Base-by-base conservation (phyloP, 2,797 vertebrate genomes). In the Zenarchopterus dispar region DNA sequence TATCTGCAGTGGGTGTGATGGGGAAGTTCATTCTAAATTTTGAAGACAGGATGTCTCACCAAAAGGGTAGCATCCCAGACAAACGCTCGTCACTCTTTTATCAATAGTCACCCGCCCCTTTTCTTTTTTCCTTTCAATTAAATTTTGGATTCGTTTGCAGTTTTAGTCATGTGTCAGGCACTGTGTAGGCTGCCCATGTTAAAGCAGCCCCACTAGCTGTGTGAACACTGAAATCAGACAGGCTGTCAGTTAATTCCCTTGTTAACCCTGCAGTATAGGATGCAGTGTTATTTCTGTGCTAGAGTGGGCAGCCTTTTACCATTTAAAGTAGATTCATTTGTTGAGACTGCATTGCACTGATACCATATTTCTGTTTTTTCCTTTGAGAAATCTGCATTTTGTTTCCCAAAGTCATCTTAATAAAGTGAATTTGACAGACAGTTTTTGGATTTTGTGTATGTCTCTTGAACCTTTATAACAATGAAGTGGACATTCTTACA, bases 321-420 rank as follows among this genome's bases (percentile, higher is more conserved):
- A 54, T 79, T 80, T 60, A 21, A 77, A 77, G 78, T 77, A 53
- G 50, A 54, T 65, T 62, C 21, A 62, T 73, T 73, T 67, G 47
- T 73, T 67, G 16, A 81, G 36, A 59, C 50, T 56, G 9, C 60
- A 70, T 56, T 73, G 46, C 42, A 65, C 48, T 46, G 15, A 65
- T 78, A 23, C 63, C 52, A 51, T 84, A 67, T 74, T 70, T 73
- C 24, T 69, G 41, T 77, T 39, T 71, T 78, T 58, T 75, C 58
- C 33, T 36, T 36, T 5, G 33, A 67, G 36, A 70, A 16, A 75
- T 75, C 62, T 60, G 33, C 33, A 13, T 43, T 78, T 82, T 78
- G 75, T 84, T 77, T 67, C 77, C 56, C 66, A 67, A 78, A 86
- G 77, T 81, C 42, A 84, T 79, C 72, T 56, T 76, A 91, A 90